Evolutionary conservation across 2,888 invertebrate species (phyloP).

Genomic region (Sarcophaga caerulescens): DNA sequence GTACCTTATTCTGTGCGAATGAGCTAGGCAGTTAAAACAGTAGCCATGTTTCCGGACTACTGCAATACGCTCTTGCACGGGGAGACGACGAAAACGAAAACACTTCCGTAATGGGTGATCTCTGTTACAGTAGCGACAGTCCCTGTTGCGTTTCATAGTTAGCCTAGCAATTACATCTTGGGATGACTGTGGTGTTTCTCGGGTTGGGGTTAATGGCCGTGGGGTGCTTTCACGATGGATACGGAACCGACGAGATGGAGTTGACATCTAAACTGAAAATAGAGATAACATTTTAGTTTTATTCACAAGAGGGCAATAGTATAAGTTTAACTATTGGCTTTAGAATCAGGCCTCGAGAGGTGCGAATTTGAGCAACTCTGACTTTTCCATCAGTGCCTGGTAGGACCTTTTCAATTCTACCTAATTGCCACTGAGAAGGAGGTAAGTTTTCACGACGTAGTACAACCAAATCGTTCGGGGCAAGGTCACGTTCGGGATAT

Average conservation of each 20-base stretch:
- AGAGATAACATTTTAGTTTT: neutral
- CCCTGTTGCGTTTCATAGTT: neutral
- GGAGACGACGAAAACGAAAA: neutral
- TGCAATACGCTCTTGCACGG: neutral
- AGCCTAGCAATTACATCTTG: too few species aligned
- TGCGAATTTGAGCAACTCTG: neutral
- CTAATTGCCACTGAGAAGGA: too few species aligned
- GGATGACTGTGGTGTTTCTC: too few species aligned
- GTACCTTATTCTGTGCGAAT: neutral
- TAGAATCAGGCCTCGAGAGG: neutral
- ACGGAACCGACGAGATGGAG: neutral
- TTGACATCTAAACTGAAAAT: neutral
- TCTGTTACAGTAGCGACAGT: neutral
- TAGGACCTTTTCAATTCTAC: neutral
- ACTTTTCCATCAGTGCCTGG: neutral
- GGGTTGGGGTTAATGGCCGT: neutral
- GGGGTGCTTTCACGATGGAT: neutral
- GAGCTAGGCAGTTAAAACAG: neutral
- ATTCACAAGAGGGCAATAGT: neutral
- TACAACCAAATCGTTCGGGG: too few species aligned
- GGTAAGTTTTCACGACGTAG: too few species aligned
- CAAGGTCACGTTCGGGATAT: too few species aligned
- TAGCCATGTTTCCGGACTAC: neutral
- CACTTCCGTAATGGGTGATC: slow-evolving; percentile 3
- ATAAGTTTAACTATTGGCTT: slow-evolving; percentile 3